These are phyloP conservation scores for Champsocephalus esox DNA, from an alignment of 2,797 vertebrate species.

Conservation along the genomic window DNA sequence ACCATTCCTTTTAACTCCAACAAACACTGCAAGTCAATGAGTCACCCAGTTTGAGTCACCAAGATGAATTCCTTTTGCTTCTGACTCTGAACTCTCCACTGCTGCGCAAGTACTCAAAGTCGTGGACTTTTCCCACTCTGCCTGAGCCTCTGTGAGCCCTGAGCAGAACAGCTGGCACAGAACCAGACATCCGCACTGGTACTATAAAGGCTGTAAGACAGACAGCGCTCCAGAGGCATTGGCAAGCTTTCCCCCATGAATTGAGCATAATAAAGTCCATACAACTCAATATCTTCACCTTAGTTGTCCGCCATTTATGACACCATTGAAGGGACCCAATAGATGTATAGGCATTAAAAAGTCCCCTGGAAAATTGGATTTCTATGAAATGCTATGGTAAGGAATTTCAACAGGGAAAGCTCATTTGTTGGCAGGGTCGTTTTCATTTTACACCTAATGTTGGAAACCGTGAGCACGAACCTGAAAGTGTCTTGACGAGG, in stretches of 20 bases:
- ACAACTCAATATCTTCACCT: slow-evolving; percentile 67
- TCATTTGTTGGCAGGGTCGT: slow-evolving; percentile 66
- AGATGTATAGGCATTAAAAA: slow-evolving; percentile 79
- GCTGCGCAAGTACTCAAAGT: slow-evolving; percentile 49
- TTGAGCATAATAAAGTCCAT: slow-evolving; percentile 69
- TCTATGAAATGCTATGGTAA: slow-evolving; percentile 77
- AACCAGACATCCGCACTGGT: slow-evolving; percentile 60
- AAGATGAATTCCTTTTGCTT: slow-evolving; percentile 28
- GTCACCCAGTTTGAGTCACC: slow-evolving; percentile 26
- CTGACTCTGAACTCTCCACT: slow-evolving; percentile 55
- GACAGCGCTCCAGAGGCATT: slow-evolving; percentile 62
- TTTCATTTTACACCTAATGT: slow-evolving; percentile 37
- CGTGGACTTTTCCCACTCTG: slow-evolving; percentile 71
- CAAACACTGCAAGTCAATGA: slow-evolving; percentile 11
- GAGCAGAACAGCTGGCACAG: slow-evolving; percentile 59
- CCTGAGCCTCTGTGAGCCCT: slow-evolving; percentile 61
- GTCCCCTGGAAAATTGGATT: slow-evolving; percentile 77
- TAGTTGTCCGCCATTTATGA: slow-evolving; percentile 64
- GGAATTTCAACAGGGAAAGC: slow-evolving; percentile 79
- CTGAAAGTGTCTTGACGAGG: slow-evolving; percentile 33
- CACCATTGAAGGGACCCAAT: slow-evolving; percentile 45
- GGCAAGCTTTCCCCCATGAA: slow-evolving; percentile 58
- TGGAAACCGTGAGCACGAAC: background rate
- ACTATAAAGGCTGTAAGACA: slow-evolving; percentile 64
- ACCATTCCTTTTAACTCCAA: background rate